A percentile compares a stretch with the other conserved stretches of the same genome.
Conservation (phyloP, 1,140 invertebrate species). For the Philaenus spumarius region DNA sequence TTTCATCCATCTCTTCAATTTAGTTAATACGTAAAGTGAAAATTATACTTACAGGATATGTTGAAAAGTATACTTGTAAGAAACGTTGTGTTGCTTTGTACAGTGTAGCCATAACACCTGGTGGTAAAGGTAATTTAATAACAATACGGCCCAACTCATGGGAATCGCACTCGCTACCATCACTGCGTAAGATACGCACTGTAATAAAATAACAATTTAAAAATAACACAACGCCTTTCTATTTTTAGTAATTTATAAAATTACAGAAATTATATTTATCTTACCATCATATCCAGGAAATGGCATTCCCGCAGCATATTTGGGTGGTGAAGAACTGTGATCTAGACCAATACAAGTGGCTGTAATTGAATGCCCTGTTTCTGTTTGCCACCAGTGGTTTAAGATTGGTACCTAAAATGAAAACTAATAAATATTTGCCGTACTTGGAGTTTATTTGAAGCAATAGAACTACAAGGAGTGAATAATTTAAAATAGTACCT, state of each 20-base stretch:
- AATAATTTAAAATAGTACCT: too few relatives aligned
- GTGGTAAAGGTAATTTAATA: slow-evolving; percentile 79
- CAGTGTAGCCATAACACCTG: slow-evolving; percentile 75
- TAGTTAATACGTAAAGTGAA: neutral
- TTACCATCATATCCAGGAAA: slow-evolving; percentile 80
- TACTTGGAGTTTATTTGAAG: too few relatives aligned
- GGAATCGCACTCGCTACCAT: slow-evolving; percentile 55
- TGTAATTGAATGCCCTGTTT: slow-evolving; percentile 85
- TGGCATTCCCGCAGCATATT: slow-evolving; percentile 63
- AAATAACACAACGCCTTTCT: neutral
- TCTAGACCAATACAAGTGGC: slow-evolving; percentile 72
- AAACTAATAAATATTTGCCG: neutral
- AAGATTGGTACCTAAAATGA: slow-evolving; percentile 62
- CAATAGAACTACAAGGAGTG: too few relatives aligned
- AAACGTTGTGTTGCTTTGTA: slow-evolving; percentile 78
- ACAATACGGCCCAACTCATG: slow-evolving; percentile 78
- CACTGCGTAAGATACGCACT: slow-evolving; percentile 66
- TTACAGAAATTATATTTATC: slow-evolving; percentile 21
- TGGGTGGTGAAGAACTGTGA: slow-evolving; percentile 54
- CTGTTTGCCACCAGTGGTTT: slow-evolving; percentile 97
- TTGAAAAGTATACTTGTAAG: slow-evolving; percentile 70
- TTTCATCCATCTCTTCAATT: too few relatives aligned
- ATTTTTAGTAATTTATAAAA: slow-evolving; percentile 9
- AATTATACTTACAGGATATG: slow-evolving; percentile 58
- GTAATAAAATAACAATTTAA: neutral